Conservation (phyloP, 2,888 invertebrate genomes). For the Craniophora ligustri region DNA sequence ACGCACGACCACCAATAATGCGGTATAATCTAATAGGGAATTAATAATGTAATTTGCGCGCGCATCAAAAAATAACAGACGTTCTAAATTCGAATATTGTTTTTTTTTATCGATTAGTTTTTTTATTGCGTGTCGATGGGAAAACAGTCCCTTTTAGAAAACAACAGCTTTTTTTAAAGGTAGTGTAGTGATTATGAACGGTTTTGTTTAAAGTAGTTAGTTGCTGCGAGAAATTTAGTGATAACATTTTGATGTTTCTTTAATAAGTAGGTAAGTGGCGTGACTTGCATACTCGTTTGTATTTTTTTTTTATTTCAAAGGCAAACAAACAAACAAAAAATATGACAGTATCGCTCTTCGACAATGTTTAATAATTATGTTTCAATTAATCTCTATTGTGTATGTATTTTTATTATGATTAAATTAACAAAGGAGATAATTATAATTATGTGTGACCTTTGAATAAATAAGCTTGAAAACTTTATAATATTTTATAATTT, state of each 20-base stretch:
- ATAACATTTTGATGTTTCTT: slow-evolving; percentile 53
- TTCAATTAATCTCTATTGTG: slow-evolving; percentile 32
- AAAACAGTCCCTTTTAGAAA: slow-evolving; percentile 16
- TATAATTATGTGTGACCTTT: neutral
- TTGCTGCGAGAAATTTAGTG: slow-evolving; percentile 37
- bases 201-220: slow-evolving; percentile 50
- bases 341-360: slow-evolving; percentile 26
- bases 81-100: slow-evolving; percentile 61
- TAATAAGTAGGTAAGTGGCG: slow-evolving; percentile 54
- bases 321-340: slow-evolving; percentile 45
- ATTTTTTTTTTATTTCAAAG: slow-evolving; percentile 32
- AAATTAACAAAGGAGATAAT: neutral
- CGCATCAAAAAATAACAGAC: slow-evolving; percentile 69
- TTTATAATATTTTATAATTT: too few species aligned
- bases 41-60: slow-evolving; percentile 77
- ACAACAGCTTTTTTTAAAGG: slow-evolving; percentile 16
- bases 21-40: slow-evolving; percentile 78
- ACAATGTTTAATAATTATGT: slow-evolving; percentile 18
- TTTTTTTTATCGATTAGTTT: slow-evolving; percentile 50
- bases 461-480: neutral
- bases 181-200: slow-evolving; percentile 41
- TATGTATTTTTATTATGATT: slow-evolving; percentile 2
- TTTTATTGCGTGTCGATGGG: slow-evolving; percentile 51
- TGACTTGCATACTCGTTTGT: slow-evolving; percentile 53
- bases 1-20: slow-evolving; percentile 79